These are phyloP conservation scores for Cheilosia pagana DNA, from an alignment of 2,888 invertebrate species.

Conservation along the genomic window DNA sequence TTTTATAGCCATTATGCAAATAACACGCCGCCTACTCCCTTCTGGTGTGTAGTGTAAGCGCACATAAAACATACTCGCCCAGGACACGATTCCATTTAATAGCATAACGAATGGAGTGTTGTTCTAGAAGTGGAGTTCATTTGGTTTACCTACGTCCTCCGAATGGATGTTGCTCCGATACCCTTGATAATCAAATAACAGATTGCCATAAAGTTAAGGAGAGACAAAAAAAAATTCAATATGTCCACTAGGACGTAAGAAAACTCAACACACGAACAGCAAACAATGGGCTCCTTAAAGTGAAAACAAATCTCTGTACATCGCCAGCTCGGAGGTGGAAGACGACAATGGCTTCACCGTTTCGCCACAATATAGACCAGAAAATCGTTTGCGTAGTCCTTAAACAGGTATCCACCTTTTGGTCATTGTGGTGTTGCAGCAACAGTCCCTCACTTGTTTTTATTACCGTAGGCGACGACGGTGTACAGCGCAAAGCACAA, in stretches of 20 bases:
- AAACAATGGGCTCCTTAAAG: constrained; percentile 22
- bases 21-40: constrained; percentile 17
- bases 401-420: constrained; percentile 19
- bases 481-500: background rate
- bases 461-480: constrained; percentile 24
- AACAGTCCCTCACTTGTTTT: constrained; percentile 47
- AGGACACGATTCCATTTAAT: constrained; percentile 57
- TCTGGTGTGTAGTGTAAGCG: constrained; percentile 11
- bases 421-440: background rate
- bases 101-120: constrained; percentile 56
- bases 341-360: background rate
- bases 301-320: constrained; percentile 7
- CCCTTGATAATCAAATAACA: constrained; percentile 37
- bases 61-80: constrained; percentile 41
- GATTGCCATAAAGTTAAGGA: background rate
- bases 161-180: constrained; percentile 22
- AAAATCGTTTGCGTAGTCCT: background rate
- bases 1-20: constrained; percentile 59
- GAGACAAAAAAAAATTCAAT: constrained; percentile 14
- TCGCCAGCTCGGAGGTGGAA: background rate
- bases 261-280: background rate
- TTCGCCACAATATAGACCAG: constrained; percentile 1
- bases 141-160: background rate
- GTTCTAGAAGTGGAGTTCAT: constrained; percentile 1
- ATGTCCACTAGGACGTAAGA: constrained; percentile 33